A percentile compares a stretch with the other conserved stretches of the same genome.
Evolutionary conservation across 2,888 invertebrate genomes (phyloP).

Genomic region (Cantharis flavilabris): DNA sequence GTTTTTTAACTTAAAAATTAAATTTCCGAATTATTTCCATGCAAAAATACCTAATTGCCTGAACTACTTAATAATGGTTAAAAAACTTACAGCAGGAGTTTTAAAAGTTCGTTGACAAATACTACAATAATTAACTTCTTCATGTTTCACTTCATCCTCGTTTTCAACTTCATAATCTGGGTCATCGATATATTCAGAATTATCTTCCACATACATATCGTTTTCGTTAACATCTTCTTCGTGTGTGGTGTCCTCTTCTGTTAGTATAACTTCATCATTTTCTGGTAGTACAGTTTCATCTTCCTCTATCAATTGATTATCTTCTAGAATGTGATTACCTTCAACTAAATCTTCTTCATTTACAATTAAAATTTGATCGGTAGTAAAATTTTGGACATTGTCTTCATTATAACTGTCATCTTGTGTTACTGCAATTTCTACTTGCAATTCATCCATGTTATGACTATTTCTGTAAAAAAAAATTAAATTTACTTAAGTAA

Average conservation of each 20-base stretch:
- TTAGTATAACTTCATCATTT: neutral
- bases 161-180: constrained; percentile 14
- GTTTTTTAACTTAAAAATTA: no score
- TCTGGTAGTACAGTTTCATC: neutral
- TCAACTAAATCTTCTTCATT: neutral
- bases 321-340: neutral
- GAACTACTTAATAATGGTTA: neutral
- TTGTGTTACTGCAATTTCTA: constrained; percentile 11
- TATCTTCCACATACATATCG: constrained; percentile 26
- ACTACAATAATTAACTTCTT: constrained; percentile 41
- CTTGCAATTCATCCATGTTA: neutral
- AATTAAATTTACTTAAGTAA: neutral
- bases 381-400: neutral
- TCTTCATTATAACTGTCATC: constrained; percentile 25
- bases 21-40: no score
- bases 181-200: constrained; percentile 20
- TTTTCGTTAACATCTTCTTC: constrained; percentile 14
- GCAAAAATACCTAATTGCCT: no score
- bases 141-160: constrained; percentile 15
- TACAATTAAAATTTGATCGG: neutral
- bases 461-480: neutral
- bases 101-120: constrained; percentile 47
- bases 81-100: constrained; percentile 46
- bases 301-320: constrained; percentile 7
- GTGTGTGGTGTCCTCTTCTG: neutral